Evolutionary conservation across 1,140 invertebrate species (phyloP), one percentile per base, ranked within the genome.

Genomic region (Drosophila dunni): DNA sequence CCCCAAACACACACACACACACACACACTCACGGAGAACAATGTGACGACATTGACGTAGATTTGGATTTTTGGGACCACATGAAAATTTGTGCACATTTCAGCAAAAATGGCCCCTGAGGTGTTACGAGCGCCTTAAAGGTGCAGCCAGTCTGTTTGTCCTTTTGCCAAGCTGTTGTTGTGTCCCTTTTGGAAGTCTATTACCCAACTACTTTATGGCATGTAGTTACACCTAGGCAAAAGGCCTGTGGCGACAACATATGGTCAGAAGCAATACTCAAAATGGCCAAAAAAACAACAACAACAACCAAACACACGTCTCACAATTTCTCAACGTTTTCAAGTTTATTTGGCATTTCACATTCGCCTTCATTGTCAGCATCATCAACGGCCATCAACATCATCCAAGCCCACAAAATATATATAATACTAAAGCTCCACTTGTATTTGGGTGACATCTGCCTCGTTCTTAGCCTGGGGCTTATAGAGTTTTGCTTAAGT

Each of bases 41-140:
- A 83, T 79, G 83, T 88, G 83, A 79, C 72, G 83, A 86, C 83
- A 76, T 88, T 78, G 77, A 86, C 71, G 76, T 73, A 67, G 79
- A 86, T 88, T 86, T 88, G 54, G 57, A 50, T 77, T 73, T 70
- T 89, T 67, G 84, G 79, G 77, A 72, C 62, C 61, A 57, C 67
- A 86, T 67, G 83, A 78, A 84, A 89, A 89, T 89, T 89, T 89
- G 80, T 89, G 84, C 84, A 76, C 80, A 89, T 89, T 89, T 89
- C 85, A 90, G 84, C 84, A 89, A 88, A 84, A 78, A 72, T 71
- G 81, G 81, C 75, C 84, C 84, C 71, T 78, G 81, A 89, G 85
- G 84, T 89, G 84, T 75, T 89, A 64, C 61, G 50, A 64, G 50
- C 66, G 62, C 65, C 83, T 86, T 86, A 46, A 86, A 86, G 83